These are phyloP conservation scores for Lota lota DNA, from an alignment of 2,113 vertebrate genomes.

Conservation along the genomic window DNA sequence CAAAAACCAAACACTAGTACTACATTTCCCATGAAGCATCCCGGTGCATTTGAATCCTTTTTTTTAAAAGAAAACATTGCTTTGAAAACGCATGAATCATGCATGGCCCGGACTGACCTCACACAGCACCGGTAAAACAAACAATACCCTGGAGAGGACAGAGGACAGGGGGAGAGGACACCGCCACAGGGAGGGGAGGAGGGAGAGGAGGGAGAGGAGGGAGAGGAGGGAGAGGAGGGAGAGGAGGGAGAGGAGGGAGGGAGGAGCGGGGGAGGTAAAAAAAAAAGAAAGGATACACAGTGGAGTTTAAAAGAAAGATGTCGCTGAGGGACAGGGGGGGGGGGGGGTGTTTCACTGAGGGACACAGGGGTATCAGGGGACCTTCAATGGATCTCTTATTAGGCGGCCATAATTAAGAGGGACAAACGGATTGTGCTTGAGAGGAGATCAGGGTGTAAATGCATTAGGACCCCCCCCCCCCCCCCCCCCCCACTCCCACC, in stretches of 20 bases:
- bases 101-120: conserved; percentile 54
- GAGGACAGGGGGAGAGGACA: not conserved
- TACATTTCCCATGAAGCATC: conserved; percentile 36
- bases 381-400: conserved; percentile 51
- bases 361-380: conserved; percentile 46
- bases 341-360: conserved; percentile 28
- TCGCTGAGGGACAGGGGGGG: conserved; percentile 25
- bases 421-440: conserved; percentile 51
- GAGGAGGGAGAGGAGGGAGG: not conserved
- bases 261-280: conserved; percentile 11
- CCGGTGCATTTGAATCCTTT: conserved; percentile 55
- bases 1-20: too few relatives aligned
- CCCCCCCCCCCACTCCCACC: not conserved
- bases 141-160: conserved; percentile 2
- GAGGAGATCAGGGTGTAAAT: conserved; percentile 50
- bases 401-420: conserved; percentile 62
- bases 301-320: conserved; percentile 24
- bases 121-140: conserved; percentile 17
- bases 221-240: not conserved
- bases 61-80: conserved; percentile 51
- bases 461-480: conserved; percentile 40
- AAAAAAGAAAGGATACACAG: too few relatives aligned
- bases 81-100: conserved; percentile 44
- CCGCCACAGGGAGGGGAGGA: not conserved
- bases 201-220: not conserved